Percentiles rank a stretch among this genome's conserved stretches.
Evolutionary conservation across 2,113 vertebrate genomes (phyloP).

Genomic region (Petroica traversi): DNA sequence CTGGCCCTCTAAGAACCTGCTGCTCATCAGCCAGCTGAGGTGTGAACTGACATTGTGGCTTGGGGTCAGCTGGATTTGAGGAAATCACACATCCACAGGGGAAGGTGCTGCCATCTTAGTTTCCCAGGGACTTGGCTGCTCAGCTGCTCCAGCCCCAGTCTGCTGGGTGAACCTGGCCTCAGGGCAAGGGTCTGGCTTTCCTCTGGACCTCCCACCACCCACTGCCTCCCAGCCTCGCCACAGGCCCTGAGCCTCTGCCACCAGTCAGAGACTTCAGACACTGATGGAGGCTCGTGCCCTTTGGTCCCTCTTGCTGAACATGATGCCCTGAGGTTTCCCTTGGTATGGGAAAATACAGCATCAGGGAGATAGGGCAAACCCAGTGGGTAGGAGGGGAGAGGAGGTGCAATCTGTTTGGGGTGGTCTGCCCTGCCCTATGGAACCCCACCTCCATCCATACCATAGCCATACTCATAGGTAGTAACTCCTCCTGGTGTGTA

Average conservation of each 20-base stretch:
- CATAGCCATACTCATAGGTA: not conserved
- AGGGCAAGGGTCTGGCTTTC: not conserved
- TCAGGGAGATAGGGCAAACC: not conserved
- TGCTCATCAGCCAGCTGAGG: not conserved
- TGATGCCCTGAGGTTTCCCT: not conserved
- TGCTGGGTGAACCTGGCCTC: not conserved
- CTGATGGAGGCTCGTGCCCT: not conserved
- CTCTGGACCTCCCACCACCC: not conserved
- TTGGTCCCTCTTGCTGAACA: not conserved
- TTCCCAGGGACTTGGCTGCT: conserved; percentile 41
- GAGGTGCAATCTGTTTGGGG: not conserved
- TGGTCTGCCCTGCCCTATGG: not conserved
- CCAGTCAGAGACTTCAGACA: not conserved
- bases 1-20: accelerated
- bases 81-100: not conserved
- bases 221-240: not conserved
- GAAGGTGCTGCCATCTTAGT: not conserved
- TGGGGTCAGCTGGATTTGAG: not conserved
- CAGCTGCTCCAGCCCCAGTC: not conserved
- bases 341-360: not conserved
- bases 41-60: not conserved
- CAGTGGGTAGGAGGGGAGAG: not conserved
- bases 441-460: not conserved
- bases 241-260: not conserved
- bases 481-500: not conserved